Percentiles rank a stretch among this genome's conserved stretches.
These are phyloP conservation scores for Tethya wilhelma DNA, from an alignment of 37 sponge, comb jelly and placozoan species.

Conservation along the genomic window DNA sequence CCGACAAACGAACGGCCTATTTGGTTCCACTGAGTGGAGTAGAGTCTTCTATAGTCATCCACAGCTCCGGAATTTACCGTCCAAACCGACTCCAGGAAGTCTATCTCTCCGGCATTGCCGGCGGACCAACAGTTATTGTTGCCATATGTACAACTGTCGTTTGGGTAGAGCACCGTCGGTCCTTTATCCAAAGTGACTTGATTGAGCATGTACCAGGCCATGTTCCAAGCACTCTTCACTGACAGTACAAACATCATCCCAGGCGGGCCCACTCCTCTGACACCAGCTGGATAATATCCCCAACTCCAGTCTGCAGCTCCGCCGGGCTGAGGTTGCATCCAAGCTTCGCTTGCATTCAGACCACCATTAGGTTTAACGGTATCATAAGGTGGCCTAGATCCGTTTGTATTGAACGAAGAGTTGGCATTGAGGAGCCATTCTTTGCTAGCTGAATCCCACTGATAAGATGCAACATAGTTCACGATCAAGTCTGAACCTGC, in stretches of 20 bases:
- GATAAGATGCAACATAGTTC: conserved; percentile 47
- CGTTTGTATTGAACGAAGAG: conserved; percentile 55
- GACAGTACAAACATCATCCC: conserved; percentile 50
- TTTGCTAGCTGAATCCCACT: conserved; percentile 9
- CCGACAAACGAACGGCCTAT: conserved; percentile 42
- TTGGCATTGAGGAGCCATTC: conserved; percentile 7
- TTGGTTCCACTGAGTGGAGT: conserved; percentile 45
- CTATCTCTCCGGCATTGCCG: too few relatives aligned
- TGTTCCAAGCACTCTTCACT: conserved; percentile 37
- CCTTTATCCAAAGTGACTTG: conserved; percentile 47
- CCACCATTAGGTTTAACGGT: conserved; percentile 35
- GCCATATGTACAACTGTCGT: conserved; percentile 16
- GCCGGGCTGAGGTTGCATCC: conserved; percentile 48
- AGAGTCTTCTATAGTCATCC: conserved; percentile 28
- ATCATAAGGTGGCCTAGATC: conserved; percentile 31
- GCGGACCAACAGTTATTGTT: conserved; percentile 32
- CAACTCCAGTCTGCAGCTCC: conserved; percentile 36
- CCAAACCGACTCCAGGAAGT: conserved; percentile 51
- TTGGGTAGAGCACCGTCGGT: conserved; percentile 4
- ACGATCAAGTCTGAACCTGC: conserved; percentile 20
- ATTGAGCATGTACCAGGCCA: conserved; percentile 52
- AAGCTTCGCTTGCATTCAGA: conserved; percentile 1
- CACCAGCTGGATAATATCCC: conserved; percentile 53
- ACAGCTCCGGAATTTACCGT: conserved; percentile 30
- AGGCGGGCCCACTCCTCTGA: conserved; percentile 26